Conservation (phyloP, 2,888 invertebrate genomes). For the Melitaea athalia region DNA sequence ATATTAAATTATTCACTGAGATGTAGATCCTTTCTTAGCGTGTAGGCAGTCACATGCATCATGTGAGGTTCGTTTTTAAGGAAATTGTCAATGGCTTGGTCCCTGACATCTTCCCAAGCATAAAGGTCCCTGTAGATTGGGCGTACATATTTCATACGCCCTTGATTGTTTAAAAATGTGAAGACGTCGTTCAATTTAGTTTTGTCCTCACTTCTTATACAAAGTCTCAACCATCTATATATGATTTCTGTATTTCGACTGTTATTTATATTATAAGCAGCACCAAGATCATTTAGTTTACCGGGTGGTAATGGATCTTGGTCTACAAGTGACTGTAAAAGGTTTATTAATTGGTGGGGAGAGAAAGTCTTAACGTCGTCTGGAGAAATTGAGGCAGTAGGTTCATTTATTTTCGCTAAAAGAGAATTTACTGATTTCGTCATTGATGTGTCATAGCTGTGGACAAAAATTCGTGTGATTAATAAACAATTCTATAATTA, state of each 20-base stretch:
- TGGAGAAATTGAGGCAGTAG: slow-evolving; percentile 65
- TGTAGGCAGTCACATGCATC: slow-evolving; percentile 91
- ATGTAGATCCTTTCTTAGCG: slow-evolving; percentile 89
- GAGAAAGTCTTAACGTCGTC: slow-evolving; percentile 81
- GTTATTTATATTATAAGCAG: slow-evolving; percentile 84
- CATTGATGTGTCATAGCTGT: slow-evolving; percentile 85
- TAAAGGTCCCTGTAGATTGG: slow-evolving; percentile 94
- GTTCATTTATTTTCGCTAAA: slow-evolving; percentile 64
- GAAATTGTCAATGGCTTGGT: slow-evolving; percentile 87
- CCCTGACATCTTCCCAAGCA: slow-evolving; percentile 88
- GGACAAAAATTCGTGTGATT: not conserved
- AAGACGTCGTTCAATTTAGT: slow-evolving; percentile 86
- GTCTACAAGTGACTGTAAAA: slow-evolving; percentile 85
- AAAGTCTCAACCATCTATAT: slow-evolving; percentile 89
- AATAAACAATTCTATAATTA: not conserved
- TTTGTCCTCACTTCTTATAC: slow-evolving; percentile 87
- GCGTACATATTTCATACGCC: slow-evolving; percentile 95
- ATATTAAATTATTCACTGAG: slow-evolving; percentile 52
- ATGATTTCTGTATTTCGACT: slow-evolving; percentile 90
- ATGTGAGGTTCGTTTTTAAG: slow-evolving; percentile 86
- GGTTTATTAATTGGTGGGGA: slow-evolving; percentile 84
- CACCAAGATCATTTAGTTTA: slow-evolving; percentile 84
- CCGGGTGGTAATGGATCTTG: slow-evolving; percentile 72
- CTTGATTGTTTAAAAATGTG: slow-evolving; percentile 90
- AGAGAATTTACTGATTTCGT: slow-evolving; percentile 82